A percentile compares a stretch with the other conserved stretches of the same genome.
Evolutionary conservation across 2,113 vertebrate genomes (phyloP).

Genomic region (Monopterus albus): DNA sequence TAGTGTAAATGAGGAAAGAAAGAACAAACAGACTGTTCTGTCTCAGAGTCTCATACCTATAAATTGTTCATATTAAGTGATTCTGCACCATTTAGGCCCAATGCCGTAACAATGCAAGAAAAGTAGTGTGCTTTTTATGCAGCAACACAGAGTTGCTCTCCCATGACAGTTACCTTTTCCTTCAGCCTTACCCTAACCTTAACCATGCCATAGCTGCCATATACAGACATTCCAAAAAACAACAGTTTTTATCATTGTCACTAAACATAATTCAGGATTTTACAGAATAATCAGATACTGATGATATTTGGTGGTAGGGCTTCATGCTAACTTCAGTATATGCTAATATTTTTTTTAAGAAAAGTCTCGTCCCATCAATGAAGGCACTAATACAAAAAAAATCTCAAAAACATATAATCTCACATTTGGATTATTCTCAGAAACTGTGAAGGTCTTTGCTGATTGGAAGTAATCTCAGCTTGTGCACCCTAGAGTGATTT

Average conservation of each 20-base stretch:
- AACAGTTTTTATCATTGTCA: neutral
- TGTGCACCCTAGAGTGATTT: conserved; percentile 44
- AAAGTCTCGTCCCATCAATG: conserved; percentile 10
- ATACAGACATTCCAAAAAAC: too few species aligned
- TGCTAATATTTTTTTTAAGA: too few species aligned
- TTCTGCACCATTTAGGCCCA: neutral
- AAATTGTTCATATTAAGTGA: neutral
- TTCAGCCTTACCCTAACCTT: neutral
- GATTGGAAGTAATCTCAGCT: conserved; percentile 61
- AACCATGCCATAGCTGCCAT: neutral
- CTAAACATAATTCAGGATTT: neutral
- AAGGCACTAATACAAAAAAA: conserved; percentile 8
- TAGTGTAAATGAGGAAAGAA: neutral
- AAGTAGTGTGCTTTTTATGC: neutral
- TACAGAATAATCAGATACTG: neutral
- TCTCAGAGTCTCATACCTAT: neutral
- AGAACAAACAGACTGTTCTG: neutral
- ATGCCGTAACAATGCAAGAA: neutral
- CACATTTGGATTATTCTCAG: conserved; percentile 35
- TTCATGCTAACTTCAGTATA: too few species aligned
- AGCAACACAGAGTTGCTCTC: neutral
- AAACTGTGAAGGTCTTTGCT: conserved; percentile 19
- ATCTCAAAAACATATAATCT: conserved; percentile 32
- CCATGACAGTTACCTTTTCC: neutral
- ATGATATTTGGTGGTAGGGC: neutral